phyloP scores from a whole-genome alignment of 2,888 invertebrate species.

The Sminthurides aquaticus region DNA sequence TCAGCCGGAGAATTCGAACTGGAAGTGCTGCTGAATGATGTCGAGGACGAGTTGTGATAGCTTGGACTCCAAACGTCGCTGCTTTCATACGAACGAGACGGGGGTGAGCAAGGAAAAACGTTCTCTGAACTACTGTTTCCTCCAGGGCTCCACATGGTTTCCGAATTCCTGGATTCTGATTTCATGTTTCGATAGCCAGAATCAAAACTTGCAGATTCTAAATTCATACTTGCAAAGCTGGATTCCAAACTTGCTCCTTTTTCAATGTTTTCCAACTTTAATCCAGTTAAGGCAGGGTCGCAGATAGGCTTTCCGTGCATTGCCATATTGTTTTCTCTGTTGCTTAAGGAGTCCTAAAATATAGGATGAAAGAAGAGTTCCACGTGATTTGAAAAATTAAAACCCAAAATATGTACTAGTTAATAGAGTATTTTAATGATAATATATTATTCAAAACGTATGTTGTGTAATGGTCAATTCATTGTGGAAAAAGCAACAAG shows the following conservation, averaged over 20 bases:
- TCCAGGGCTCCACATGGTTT: background rate
- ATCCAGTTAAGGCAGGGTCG: background rate
- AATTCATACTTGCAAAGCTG: background rate
- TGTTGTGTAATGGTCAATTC: too few relatives aligned
- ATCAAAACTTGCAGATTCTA: background rate
- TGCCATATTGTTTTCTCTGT: background rate
- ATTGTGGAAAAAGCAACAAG: too few relatives aligned
- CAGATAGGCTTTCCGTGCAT: background rate
- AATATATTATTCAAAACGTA: too few relatives aligned
- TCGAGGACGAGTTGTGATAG: conserved; percentile 8
- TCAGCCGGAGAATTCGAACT: conserved; percentile 3
- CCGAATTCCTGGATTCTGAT: background rate
- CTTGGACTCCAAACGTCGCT: conserved; percentile 16
- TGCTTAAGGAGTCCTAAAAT: background rate
- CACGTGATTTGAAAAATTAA: too few relatives aligned
- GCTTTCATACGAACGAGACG: conserved; percentile 11
- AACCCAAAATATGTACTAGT: too few relatives aligned
- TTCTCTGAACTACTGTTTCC: background rate
- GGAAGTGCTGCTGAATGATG: background rate
- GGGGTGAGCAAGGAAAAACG: conserved; percentile 4
- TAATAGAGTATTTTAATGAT: too few relatives aligned
- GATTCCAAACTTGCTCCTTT: background rate
- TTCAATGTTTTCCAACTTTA: background rate
- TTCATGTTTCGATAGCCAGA: background rate
- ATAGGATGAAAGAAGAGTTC: too few relatives aligned